Evolutionary conservation across 2,797 vertebrate species (phyloP), one percentile per base, ranked within the genome.

Genomic region (Sebastes matsubarae): DNA sequence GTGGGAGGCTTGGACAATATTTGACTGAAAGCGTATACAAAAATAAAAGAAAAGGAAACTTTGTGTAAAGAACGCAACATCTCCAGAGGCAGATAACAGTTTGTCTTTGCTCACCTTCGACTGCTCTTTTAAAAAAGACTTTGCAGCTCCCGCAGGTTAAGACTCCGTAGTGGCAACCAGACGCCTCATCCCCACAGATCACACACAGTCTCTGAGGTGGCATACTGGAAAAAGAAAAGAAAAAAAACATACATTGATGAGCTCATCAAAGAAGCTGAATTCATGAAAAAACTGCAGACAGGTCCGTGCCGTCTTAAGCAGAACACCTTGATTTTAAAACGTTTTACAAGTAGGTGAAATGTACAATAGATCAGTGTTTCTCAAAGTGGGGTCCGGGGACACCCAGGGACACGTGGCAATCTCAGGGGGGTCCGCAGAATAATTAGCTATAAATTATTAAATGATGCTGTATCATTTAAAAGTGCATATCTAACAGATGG

Each of bases 121-220:
- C 97, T 5, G 99, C 99, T 91, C 99, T 96, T 93, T 99, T 99
- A 92, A 99, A 99, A 95, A 99, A 99, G 87, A 99, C 98, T 87
- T 99, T 99, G 88, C 99, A 99, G 92, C 99, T 99, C 70, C 98
- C 98, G 71, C 98, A 99, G 80, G 98, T 99, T 58, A 99, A 94
- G 10, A 99, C 99, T 52, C 98, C 98, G 32, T 99, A 99, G 86
- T 99, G 99, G 83, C 98, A 99, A 5, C 99, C 99, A 0, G 98
- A 99, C 0, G 98, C 99, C 88, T 99, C 98, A 74, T 99, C 99
- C 1, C 97, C 96, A 18, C 99, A 99, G 87, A 99, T 99, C 72
- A 97, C 94, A 81, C 99, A 99, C 77, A 96, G 94, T 91, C 99
- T 98, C 94, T 98, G 98, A 71, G 97, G 96, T 18, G 97, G 88